Percentiles rank a stretch among this genome's conserved stretches.
phyloP scores from a whole-genome alignment of 2,113 vertebrate genomes.

The Tichodroma muraria region DNA sequence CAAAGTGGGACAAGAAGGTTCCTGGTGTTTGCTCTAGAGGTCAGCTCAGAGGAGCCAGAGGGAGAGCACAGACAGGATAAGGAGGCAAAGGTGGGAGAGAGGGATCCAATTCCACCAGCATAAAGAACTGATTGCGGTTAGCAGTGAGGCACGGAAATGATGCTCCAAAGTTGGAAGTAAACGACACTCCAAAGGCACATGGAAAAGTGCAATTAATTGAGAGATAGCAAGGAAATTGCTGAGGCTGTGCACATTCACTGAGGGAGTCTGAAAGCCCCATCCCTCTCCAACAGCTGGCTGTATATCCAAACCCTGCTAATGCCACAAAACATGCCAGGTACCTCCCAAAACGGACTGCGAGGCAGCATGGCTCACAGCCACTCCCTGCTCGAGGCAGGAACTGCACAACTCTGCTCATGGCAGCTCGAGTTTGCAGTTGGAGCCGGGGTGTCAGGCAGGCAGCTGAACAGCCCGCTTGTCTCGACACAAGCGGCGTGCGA shows the following conservation, averaged over 20 bases:
- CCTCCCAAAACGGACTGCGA: fast-evolving
- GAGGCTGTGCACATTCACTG: not conserved
- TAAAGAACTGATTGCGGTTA: not conserved
- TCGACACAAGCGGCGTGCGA: fast-evolving
- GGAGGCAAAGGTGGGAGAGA: not conserved
- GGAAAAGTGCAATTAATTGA: not conserved
- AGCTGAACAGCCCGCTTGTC: not conserved
- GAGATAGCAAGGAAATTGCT: not conserved
- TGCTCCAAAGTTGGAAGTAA: not conserved
- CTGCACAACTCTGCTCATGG: not conserved
- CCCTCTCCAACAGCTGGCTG: not conserved
- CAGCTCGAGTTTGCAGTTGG: not conserved
- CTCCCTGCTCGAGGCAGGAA: not conserved
- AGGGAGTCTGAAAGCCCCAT: not conserved
- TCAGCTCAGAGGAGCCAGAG: not conserved
- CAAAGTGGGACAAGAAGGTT: not conserved
- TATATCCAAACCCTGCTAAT: not conserved
- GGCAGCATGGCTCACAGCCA: not conserved
- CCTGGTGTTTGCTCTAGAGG: not conserved
- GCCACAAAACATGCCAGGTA: not conserved
- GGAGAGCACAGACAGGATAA: not conserved
- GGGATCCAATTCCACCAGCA: not conserved
- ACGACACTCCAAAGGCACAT: not conserved
- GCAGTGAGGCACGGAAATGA: not conserved
- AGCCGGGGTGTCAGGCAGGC: not conserved